Base-by-base conservation (phyloP, 2,888 invertebrate genomes). In the Loripinus fragilis region DNA sequence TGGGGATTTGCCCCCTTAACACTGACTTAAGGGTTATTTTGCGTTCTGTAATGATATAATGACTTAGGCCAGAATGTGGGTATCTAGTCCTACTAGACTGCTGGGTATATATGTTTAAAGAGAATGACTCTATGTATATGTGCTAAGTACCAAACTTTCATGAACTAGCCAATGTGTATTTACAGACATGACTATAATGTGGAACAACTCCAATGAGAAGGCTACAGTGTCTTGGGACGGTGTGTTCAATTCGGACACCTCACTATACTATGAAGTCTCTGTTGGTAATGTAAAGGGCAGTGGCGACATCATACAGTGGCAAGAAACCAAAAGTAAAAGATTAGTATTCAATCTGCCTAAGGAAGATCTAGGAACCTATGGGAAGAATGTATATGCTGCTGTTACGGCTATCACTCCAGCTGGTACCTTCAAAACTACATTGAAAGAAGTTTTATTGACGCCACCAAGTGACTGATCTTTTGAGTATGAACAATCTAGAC, bases 231-330 rank as follows among this genome's bases (percentile, higher is more conserved):
- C 64, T 20, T 78, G 78, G 78, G 41, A 52, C 8, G 55, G 45
- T 33, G 71, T 74, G 2, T 78, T 78, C 35, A 41, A 50, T 25
- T 70, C 78, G 2, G 15, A 64, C 12, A 20, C 66, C 35, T 25
- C 28, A 2, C 25, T 78, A 30, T 74, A 66, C 52, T 78, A 74
- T 15, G 78, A 78, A 67, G 74, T 78, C 28, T 78, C 78, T 5
- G 66, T 70, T 33, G 78, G 78, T 25, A 74, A 65, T 20, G 64
- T 42, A 3, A n/a, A 17, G 2, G 64, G 65, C 10, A 60, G 74
- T 23, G 48, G 20, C 17, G 55, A 78, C 30, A 60, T 78, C 33
- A 30, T 78, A 41, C 64, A 74, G 33, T 74, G 78, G 74, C 74
- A 74, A 55, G 78, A 78, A 69, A 78, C 78, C 20, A 52, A 64